A percentile compares a stretch with the other conserved stretches of the same genome.
Evolutionary conservation across 2,797 vertebrate genomes (phyloP).

Genomic region (Otolemur crassicaudatus): DNA sequence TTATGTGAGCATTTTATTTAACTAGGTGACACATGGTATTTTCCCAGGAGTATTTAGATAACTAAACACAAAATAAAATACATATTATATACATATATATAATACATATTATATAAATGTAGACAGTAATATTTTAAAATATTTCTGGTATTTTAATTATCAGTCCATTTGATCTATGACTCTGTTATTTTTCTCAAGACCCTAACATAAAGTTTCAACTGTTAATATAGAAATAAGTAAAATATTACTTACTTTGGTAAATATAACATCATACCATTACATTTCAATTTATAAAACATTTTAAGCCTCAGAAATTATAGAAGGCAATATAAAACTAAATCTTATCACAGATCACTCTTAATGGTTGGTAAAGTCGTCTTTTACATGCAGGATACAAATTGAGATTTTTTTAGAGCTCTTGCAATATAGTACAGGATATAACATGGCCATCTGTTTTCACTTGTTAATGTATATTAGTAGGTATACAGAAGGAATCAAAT

Average conservation of each 20-base stretch:
- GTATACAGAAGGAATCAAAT: neutral
- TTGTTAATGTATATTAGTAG: neutral
- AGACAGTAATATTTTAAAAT: slow-evolving; percentile 26
- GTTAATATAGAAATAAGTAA: neutral
- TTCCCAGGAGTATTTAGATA: slow-evolving; percentile 41
- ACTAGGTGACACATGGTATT: slow-evolving; percentile 4
- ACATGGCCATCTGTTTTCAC: neutral
- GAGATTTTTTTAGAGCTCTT: neutral
- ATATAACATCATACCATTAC: neutral
- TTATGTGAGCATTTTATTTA: slow-evolving; percentile 57
- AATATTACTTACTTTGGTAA: slow-evolving; percentile 26
- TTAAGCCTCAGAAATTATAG: slow-evolving; percentile 42
- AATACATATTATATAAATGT: neutral
- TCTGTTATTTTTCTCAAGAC: slow-evolving; percentile 44
- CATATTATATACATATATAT: neutral
- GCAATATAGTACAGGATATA: neutral
- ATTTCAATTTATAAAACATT: slow-evolving; percentile 49
- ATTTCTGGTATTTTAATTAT: slow-evolving; percentile 21
- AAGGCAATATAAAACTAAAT: neutral
- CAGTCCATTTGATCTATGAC: neutral
- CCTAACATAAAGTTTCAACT: slow-evolving; percentile 45
- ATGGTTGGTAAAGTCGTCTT: neutral
- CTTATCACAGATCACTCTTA: slow-evolving; percentile 18
- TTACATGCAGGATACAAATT: neutral
- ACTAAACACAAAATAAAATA: slow-evolving; percentile 29